A percentile compares a stretch with the other conserved stretches of the same genome.
phyloP scores from a whole-genome alignment of 1,140 invertebrate genomes.

The Propsilocerus akamusi region DNA sequence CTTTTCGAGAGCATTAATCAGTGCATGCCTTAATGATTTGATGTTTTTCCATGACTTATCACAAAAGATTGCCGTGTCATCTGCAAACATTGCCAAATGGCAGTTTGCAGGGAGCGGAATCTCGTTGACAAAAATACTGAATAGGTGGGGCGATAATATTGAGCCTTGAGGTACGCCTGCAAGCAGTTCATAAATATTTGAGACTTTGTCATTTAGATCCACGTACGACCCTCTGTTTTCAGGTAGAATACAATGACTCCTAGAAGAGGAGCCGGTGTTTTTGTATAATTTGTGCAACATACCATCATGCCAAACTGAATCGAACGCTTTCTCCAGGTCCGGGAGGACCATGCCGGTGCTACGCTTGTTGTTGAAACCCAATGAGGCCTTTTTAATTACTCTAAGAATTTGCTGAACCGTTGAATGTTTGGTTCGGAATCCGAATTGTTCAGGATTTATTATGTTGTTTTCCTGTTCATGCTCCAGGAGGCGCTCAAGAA shows the following conservation, averaged over 20 bases:
- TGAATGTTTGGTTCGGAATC: slow-evolving; percentile 16
- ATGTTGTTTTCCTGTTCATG: slow-evolving; percentile 10
- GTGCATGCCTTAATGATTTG: background rate
- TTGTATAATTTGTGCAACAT: slow-evolving; percentile 14
- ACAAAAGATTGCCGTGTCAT: slow-evolving; percentile 13
- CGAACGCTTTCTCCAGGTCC: slow-evolving; percentile 19
- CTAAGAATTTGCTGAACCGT: slow-evolving; percentile 18
- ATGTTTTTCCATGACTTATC: background rate
- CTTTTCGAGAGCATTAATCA: background rate
- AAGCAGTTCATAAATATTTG: background rate
- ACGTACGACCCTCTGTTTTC: background rate
- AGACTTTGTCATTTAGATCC: background rate
- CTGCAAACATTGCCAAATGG: slow-evolving; percentile 14
- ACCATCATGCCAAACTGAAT: slow-evolving; percentile 16
- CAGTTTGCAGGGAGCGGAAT: slow-evolving; percentile 10
- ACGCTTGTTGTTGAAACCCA: background rate
- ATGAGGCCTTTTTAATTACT: slow-evolving; percentile 9
- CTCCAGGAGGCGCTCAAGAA: slow-evolving; percentile 9
- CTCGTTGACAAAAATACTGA: slow-evolving; percentile 10
- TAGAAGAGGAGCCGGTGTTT: background rate
- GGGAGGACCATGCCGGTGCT: slow-evolving; percentile 12
- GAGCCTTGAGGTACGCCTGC: slow-evolving; percentile 16
- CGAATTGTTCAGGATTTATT: slow-evolving; percentile 19
- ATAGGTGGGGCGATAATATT: slow-evolving; percentile 11
- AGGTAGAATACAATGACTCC: background rate